Percentiles rank a stretch among this genome's conserved stretches.
Evolutionary conservation across 2,888 invertebrate species (phyloP).

Genomic region (Zhengitettix transpicula): DNA sequence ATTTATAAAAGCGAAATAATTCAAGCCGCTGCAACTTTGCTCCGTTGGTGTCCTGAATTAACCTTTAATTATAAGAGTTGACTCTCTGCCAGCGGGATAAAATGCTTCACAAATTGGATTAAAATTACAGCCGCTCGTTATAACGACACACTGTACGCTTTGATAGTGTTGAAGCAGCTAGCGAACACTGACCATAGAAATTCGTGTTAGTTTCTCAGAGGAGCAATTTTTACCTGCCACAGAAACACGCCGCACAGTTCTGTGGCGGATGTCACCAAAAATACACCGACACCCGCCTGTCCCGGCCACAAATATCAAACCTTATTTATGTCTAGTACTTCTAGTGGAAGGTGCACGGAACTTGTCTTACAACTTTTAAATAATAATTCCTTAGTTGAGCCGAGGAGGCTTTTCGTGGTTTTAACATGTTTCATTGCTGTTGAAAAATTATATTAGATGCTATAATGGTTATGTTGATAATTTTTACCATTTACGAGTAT

Average conservation of each 20-base stretch:
- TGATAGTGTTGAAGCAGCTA: not conserved
- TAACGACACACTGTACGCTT: not conserved
- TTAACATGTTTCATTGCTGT: no score
- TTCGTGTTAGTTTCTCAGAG: not conserved
- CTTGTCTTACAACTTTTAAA: no score
- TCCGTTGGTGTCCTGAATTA: not conserved
- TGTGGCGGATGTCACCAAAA: not conserved
- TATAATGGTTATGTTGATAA: no score
- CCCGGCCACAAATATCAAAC: no score
- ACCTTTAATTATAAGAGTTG: not conserved
- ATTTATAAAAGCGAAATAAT: no score
- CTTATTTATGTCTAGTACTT: no score
- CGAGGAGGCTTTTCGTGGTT: no score
- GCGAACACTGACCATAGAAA: not conserved
- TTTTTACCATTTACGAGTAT: no score
- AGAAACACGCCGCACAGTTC: not conserved
- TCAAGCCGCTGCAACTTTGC: not conserved
- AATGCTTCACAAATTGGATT: not conserved
- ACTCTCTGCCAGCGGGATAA: not conserved
- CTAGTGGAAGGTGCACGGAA: no score
- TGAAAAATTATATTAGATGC: no score
- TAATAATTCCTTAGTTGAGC: no score
- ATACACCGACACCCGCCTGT: not conserved
- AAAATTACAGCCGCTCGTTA: not conserved
- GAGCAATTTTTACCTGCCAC: not conserved